These are phyloP conservation scores for Psettodes erumei DNA, from an alignment of 2,113 vertebrate genomes.

Conservation along the genomic window DNA sequence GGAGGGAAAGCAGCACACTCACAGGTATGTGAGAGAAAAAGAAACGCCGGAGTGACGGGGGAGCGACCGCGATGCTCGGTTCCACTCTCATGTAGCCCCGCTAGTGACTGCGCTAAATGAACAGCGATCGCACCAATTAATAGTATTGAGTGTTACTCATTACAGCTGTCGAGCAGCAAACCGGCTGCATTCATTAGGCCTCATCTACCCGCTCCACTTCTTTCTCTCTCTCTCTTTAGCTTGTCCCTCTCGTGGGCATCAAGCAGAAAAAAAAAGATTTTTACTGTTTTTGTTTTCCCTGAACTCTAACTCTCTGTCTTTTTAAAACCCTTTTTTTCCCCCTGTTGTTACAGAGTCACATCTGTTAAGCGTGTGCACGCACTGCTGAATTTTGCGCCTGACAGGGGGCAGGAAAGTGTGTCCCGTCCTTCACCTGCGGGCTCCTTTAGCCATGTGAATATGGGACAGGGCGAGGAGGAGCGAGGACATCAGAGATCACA, in stretches of 20 bases:
- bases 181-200: conserved; percentile 55
- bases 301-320: not conserved
- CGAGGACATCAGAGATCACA: conserved; percentile 59
- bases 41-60: not conserved
- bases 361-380: not conserved
- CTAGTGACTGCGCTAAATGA: conserved; percentile 91
- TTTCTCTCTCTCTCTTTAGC: not conserved
- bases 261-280: not conserved
- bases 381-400: conserved; percentile 7
- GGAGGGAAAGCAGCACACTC: conserved; percentile 5
- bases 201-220: conserved; percentile 24
- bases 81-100: conserved; percentile 89
- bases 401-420: conserved; percentile 49
- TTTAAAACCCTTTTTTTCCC: not conserved
- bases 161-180: conserved; percentile 85
- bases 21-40: conserved; percentile 22
- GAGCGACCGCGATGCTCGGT: conserved; percentile 78
- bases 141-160: conserved; percentile 94
- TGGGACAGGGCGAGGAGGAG: conserved; percentile 31
- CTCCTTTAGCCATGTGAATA: conserved; percentile 54
- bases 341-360: not conserved
- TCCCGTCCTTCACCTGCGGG: conserved; percentile 73
- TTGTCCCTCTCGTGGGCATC: not conserved
- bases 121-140: conserved; percentile 94
- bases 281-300: not conserved